phyloP scores from a whole-genome alignment of 1,140 invertebrate genomes.

The Brachystomella parvula region DNA sequence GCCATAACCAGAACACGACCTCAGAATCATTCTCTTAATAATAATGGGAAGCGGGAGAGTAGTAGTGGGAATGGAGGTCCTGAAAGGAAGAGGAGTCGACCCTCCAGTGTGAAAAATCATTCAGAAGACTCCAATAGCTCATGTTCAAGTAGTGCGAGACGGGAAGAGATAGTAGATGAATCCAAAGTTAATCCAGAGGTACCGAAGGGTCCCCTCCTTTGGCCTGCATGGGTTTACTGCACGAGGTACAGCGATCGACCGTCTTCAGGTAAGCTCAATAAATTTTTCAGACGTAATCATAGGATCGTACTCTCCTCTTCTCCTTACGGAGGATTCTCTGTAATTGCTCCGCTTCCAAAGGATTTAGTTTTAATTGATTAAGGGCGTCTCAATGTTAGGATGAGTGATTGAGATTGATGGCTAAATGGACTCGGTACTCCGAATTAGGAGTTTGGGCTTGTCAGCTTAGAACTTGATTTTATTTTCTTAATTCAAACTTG shows the following conservation, averaged over 20 bases:
- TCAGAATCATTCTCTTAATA: not conserved
- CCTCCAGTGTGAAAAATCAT: conserved; percentile 33
- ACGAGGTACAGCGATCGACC: conserved; percentile 93
- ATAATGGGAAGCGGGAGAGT: not conserved
- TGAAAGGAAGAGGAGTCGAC: conserved; percentile 10
- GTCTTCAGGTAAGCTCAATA: conserved; percentile 87
- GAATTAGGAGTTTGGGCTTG: not conserved
- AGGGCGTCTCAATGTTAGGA: not conserved
- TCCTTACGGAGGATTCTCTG: not conserved
- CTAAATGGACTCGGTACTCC: not conserved
- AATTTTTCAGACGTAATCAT: conserved; percentile 2
- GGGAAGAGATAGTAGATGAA: conserved; percentile 34
- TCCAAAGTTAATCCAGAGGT: conserved; percentile 34
- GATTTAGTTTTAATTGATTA: not conserved
- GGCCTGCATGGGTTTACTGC: conserved; percentile 97
- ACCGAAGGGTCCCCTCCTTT: conserved; percentile 30
- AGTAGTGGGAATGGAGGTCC: not conserved
- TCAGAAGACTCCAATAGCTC: conserved; percentile 37
- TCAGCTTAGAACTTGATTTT: not conserved
- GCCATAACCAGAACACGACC: conserved; percentile 9
- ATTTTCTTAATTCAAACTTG: no score
- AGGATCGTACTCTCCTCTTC: not conserved
- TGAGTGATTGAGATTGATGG: not conserved
- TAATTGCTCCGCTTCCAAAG: not conserved
- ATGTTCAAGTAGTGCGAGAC: conserved; percentile 13